Conservation (phyloP, 2,888 invertebrate genomes). For the Temnothorax unifasciatus region DNA sequence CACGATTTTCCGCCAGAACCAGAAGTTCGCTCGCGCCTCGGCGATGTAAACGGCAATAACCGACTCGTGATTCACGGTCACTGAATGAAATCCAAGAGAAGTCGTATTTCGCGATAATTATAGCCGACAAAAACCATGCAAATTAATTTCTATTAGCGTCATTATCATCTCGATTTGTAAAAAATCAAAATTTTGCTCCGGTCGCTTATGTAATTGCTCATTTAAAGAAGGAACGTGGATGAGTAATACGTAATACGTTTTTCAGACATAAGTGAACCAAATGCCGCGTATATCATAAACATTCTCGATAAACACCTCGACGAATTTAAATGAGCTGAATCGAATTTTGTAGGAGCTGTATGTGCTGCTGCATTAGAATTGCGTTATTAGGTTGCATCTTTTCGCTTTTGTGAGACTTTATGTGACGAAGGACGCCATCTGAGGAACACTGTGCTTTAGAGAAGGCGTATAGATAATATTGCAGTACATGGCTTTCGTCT, state of each 20-base stretch:
- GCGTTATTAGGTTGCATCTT: not conserved
- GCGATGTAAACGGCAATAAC: not conserved
- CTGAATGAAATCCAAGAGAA: not conserved
- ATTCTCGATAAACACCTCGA: not conserved
- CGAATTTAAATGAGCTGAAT: not conserved
- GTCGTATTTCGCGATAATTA: not conserved
- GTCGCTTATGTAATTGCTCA: not conserved
- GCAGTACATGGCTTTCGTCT: not conserved
- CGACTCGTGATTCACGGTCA: slow-evolving; percentile 30
- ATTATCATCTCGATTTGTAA: not conserved
- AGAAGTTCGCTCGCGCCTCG: slow-evolving; percentile 5
- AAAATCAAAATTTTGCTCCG: not conserved
- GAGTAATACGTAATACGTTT: not conserved
- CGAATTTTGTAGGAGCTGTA: not conserved
- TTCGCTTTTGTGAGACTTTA: not conserved
- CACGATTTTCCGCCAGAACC: slow-evolving; percentile 6
- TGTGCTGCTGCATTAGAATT: not conserved
- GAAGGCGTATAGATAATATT: not conserved
- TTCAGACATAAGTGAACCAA: not conserved
- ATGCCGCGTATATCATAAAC: not conserved
- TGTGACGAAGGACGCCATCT: not conserved
- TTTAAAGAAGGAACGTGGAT: not conserved
- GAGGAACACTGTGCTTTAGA: not conserved
- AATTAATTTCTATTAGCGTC: not conserved
- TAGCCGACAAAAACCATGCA: not conserved